Conservation (phyloP, 1,140 invertebrate species). For the Semibalanus balanoides region DNA sequence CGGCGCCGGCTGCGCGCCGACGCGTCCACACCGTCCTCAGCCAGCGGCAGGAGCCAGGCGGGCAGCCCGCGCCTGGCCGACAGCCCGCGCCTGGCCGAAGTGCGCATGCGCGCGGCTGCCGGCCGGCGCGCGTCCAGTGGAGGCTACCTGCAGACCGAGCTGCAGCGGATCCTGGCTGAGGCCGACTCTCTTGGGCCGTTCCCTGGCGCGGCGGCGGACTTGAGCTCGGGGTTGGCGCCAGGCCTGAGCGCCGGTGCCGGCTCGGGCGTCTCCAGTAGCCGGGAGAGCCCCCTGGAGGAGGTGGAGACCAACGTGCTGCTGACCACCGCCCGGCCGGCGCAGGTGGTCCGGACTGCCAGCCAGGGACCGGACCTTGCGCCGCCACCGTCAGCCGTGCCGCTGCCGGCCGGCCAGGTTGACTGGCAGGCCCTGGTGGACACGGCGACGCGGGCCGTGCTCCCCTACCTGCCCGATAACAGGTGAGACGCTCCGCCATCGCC, state of each 20-base stretch:
- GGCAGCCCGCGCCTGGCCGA: not conserved
- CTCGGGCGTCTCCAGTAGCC: no score
- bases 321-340: not conserved
- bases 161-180: no score
- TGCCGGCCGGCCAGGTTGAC: constrained; percentile 39
- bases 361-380: no score
- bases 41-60: not conserved
- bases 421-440: constrained; percentile 64
- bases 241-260: no score
- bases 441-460: constrained; percentile 51
- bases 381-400: no score
- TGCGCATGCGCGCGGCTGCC: no score
- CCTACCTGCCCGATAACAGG: constrained; percentile 21
- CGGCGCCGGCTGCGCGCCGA: not conserved
- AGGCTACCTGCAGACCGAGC: not conserved
- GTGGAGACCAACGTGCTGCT: not conserved
- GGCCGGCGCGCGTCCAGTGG: no score
- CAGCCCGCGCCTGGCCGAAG: not conserved
- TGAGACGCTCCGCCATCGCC: not conserved
- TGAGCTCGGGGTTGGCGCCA: no score
- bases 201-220: no score
- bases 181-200: no score
- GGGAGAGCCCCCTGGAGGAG: no score
- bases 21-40: not conserved
- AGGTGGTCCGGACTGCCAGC: not conserved